Evolutionary conservation across 1,140 invertebrate genomes (phyloP), one percentile per base, ranked within the genome.

Genomic region (Brachystomella parvula): DNA sequence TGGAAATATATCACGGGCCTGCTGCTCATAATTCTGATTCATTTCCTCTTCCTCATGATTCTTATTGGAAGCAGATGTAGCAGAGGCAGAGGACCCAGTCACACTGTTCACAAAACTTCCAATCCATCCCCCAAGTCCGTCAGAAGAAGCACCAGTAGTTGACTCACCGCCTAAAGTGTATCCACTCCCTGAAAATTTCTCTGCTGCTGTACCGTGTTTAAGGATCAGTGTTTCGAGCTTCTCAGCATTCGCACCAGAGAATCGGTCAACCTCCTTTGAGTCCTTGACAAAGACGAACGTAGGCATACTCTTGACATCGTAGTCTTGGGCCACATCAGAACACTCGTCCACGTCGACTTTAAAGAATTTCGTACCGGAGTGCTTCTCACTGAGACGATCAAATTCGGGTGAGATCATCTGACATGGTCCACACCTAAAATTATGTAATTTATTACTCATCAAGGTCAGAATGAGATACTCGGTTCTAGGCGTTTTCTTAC

Each of bases 291-390:
- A 79, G 2, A 79, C 56, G 69, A 81, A 81, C 21, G 80, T 81
- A 28, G 80, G 80, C 80, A 81, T 81, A 47, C 75, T 76, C 24
- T 65, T 74, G 30, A 81, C 76, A 47, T 76, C 70, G 65, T 78
- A 78, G n/a, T 75, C 70, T 28, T 35, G 61, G 19, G 80, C 78
- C 61, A 78, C 59, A 12, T 81, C 80, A 33, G 77, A 79, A 68
- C 74, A 74, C 66, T 80, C 78, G 72, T 81, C 80, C 26, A 81
- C 80, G 72, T 81, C 80, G 32, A 75, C 74, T 66, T 75, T 75
- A 56, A 75, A 53, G 31, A 60, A 60, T 24, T 31, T 60, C 9
- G 58, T 60, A 9, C 29, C 29, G 6, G 28, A 3, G 24, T 60
- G 24, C 58, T 60, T 60, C 15, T 24, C 28, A 33, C 58, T 60